These are phyloP conservation scores for Perccottus glenii DNA, from an alignment of 2,113 vertebrate genomes.

Conservation along the genomic window DNA sequence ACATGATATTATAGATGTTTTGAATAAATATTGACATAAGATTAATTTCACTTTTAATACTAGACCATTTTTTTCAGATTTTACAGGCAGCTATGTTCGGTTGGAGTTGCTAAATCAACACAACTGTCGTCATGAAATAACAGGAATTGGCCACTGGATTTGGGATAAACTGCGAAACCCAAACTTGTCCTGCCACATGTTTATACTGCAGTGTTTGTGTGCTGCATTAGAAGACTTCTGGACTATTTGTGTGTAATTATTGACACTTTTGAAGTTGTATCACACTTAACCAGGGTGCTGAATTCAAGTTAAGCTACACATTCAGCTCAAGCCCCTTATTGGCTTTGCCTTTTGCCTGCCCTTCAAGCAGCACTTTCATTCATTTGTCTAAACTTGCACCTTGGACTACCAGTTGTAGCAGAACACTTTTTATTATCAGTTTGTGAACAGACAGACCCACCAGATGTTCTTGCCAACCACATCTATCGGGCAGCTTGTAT, in stretches of 20 bases:
- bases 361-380: constrained; percentile 26
- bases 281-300: background rate
- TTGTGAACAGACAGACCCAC: constrained; percentile 38
- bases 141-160: too few relatives aligned
- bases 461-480: constrained; percentile 46
- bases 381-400: constrained; percentile 1
- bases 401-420: constrained; percentile 18
- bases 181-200: background rate
- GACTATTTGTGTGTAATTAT: background rate
- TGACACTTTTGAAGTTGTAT: background rate
- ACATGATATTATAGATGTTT: too few relatives aligned
- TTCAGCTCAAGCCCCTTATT: constrained; percentile 2
- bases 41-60: too few relatives aligned
- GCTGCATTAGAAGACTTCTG: background rate
- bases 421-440: constrained; percentile 43
- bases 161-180: too few relatives aligned
- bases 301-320: background rate
- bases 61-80: too few relatives aligned
- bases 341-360: constrained; percentile 17
- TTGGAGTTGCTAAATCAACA: too few relatives aligned
- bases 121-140: too few relatives aligned
- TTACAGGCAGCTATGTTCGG: too few relatives aligned
- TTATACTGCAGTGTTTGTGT: background rate
- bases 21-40: too few relatives aligned
- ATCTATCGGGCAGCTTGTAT: constrained; percentile 40